These are phyloP conservation scores for Bradypodion pumilum DNA, from an alignment of 2,797 vertebrate species.

Conservation along the genomic window DNA sequence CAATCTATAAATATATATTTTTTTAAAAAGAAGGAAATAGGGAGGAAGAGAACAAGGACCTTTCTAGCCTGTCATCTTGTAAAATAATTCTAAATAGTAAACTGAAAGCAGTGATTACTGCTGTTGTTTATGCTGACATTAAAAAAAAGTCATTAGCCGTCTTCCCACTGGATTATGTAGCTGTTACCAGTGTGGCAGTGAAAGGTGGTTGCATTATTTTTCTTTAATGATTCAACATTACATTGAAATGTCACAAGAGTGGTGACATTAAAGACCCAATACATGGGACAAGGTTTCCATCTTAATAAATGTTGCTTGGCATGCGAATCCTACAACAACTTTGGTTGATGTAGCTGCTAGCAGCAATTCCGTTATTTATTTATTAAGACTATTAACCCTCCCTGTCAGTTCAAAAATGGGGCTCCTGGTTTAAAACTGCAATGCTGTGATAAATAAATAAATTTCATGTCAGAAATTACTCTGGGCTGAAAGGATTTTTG, in stretches of 20 bases:
- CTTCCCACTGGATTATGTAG: conserved; percentile 38
- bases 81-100: conserved; percentile 44
- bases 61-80: conserved; percentile 14
- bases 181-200: conserved; percentile 18
- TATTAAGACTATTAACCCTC: conserved; percentile 63
- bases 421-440: background rate
- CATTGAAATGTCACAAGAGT: conserved; percentile 36
- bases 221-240: conserved; percentile 44
- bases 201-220: conserved; percentile 32
- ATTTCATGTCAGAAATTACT: no score
- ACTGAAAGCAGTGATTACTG: conserved; percentile 38
- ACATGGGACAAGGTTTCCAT: conserved; percentile 3
- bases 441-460: no score
- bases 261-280: conserved; percentile 31
- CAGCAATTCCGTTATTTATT: conserved; percentile 63
- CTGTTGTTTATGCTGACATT: conserved; percentile 48
- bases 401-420: background rate
- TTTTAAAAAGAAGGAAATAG: background rate
- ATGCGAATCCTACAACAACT: background rate
- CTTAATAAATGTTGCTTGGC: conserved; percentile 26
- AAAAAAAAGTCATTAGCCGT: conserved; percentile 45
- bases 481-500: no score
- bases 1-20: no score
- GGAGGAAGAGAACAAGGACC: background rate
- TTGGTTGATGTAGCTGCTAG: conserved; percentile 31